Conservation (phyloP, 2,888 invertebrate genomes). For the Luffia ferchaultella region DNA sequence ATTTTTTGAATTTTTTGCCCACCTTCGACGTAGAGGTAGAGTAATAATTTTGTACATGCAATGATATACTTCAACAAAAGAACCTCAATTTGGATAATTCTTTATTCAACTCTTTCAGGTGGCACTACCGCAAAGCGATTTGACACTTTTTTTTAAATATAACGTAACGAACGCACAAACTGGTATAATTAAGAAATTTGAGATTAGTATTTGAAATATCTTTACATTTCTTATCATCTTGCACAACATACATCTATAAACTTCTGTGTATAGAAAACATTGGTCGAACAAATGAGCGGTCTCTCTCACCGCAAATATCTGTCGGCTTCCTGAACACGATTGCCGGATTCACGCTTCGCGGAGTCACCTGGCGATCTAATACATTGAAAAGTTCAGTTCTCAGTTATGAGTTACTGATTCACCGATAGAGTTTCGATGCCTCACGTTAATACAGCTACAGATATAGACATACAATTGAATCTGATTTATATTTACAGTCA, state of each 20-base stretch:
- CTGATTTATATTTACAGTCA: too few relatives aligned
- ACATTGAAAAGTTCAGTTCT: background rate
- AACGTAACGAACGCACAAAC: background rate
- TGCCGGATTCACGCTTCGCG: slow-evolving; percentile 51
- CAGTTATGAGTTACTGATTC: too few relatives aligned
- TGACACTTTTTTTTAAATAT: background rate
- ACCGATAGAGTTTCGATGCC: too few relatives aligned
- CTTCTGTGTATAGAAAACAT: background rate
- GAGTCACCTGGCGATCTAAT: background rate
- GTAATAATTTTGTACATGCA: too few relatives aligned
- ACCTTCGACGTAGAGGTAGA: too few relatives aligned
- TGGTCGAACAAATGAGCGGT: background rate
- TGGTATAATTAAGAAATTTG: background rate
- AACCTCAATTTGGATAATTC: too few relatives aligned
- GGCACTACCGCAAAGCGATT: background rate
- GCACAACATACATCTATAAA: background rate
- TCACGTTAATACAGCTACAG: too few relatives aligned
- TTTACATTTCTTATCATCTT: background rate
- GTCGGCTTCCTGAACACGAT: slow-evolving; percentile 39
- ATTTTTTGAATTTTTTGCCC: too few relatives aligned
- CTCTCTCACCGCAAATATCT: slow-evolving; percentile 56
- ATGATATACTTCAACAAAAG: too few relatives aligned
- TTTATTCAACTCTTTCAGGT: background rate
- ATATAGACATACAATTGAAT: too few relatives aligned
- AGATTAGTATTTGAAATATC: background rate